Evolutionary conservation across 2,797 vertebrate genomes (phyloP).

Genomic region (Rhyacichthys aspro): DNA sequence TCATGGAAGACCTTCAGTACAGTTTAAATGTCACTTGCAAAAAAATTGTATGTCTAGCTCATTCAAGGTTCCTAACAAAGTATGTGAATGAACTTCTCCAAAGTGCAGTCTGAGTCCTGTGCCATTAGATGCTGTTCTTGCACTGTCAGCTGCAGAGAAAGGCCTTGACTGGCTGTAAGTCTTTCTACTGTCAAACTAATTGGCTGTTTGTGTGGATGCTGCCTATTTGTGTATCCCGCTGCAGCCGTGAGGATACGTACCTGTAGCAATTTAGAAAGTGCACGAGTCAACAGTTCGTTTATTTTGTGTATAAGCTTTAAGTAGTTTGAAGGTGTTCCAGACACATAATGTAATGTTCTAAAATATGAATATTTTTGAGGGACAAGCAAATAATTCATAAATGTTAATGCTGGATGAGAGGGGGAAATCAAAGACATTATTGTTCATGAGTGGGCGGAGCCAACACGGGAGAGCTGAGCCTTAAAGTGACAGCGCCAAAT

Average conservation of each 20-base stretch:
- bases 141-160: slow-evolving; percentile 27
- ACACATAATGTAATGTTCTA: too few relatives aligned
- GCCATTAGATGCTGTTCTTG: background rate
- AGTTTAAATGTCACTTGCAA: background rate
- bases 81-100: background rate
- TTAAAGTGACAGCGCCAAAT: too few relatives aligned
- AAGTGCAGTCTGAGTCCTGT: background rate
- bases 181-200: slow-evolving; percentile 52
- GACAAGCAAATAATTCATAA: too few relatives aligned
- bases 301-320: too few relatives aligned
- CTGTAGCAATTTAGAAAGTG: slow-evolving; percentile 42
- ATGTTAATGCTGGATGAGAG: too few relatives aligned
- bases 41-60: slow-evolving; percentile 1
- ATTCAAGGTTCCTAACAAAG: background rate
- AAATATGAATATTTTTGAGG: too few relatives aligned
- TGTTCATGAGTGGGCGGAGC: too few relatives aligned
- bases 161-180: slow-evolving; percentile 31
- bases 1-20: background rate
- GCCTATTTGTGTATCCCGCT: slow-evolving; percentile 38
- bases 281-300: slow-evolving; percentile 22
- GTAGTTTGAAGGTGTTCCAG: too few relatives aligned
- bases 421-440: too few relatives aligned
- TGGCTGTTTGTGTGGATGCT: slow-evolving; percentile 49
- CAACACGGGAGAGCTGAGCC: too few relatives aligned
- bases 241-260: slow-evolving; percentile 44